Evolutionary conservation across 2,797 vertebrate species (phyloP).

Genomic region (Adelosebastes latens): DNA sequence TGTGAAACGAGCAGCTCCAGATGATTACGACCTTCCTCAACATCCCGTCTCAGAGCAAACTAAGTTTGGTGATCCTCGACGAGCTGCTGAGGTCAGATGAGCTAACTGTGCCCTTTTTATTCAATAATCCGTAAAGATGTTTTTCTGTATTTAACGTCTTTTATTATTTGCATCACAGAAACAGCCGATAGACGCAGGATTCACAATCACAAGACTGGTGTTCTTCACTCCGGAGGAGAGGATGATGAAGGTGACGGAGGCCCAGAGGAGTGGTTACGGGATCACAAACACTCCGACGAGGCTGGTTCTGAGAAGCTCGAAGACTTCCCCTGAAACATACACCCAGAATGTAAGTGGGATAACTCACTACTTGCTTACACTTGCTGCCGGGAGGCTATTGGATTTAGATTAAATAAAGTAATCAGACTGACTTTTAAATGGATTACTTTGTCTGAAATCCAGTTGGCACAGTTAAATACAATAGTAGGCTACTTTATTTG

Average conservation of each 20-base stretch:
- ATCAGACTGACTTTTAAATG: not conserved
- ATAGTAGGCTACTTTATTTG: not conserved
- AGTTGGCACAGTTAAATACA: conserved; percentile 8
- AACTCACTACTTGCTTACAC: conserved; percentile 13
- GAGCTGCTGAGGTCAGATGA: conserved; percentile 41
- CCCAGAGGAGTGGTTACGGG: conserved; percentile 78
- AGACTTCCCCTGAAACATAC: conserved; percentile 59
- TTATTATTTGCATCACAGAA: conserved; percentile 18
- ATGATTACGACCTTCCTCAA: conserved; percentile 34
- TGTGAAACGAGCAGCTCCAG: conserved; percentile 53
- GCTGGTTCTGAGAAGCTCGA: conserved; percentile 76
- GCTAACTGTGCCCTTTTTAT: not conserved
- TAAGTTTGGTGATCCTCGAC: not conserved
- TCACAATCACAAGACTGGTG: conserved; percentile 74
- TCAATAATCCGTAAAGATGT: not conserved
- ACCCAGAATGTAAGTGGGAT: conserved; percentile 57
- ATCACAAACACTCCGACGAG: conserved; percentile 76
- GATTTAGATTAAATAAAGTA: not conserved
- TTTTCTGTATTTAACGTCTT: not conserved
- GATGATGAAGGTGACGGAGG: conserved; percentile 68
- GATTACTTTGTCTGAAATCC: conserved; percentile 13
- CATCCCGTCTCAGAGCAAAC: not conserved
- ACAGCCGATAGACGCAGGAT: conserved; percentile 20
- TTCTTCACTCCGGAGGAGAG: conserved; percentile 77
- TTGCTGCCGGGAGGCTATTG: not conserved